Base-by-base conservation (phyloP, 2,888 invertebrate genomes). In the Pimpla rufipes region DNA sequence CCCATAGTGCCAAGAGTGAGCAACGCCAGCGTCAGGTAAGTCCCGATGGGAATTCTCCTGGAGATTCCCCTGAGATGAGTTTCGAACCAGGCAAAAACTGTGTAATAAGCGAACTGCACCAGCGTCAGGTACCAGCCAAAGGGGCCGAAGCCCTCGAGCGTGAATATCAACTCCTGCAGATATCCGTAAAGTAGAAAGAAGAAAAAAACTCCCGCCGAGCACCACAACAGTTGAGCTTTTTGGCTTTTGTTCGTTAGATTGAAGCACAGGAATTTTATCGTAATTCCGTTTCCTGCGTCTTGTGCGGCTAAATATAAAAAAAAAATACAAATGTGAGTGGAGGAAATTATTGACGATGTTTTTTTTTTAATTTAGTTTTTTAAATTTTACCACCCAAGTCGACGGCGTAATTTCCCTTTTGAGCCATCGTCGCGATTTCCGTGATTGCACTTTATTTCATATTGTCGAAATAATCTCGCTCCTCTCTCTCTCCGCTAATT, bases 1-100 rank as follows among this genome's bases (percentile, higher is more conserved):
- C 98, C 98, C 98, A 99, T 99, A 1, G 99, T 99, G 2, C 98
- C 98, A 16, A 99, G 95, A 0, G 99, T 98, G 66, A 99, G 94
- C 0, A 97, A 95, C 57, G 98, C 98, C 84, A 99, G 93, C 57
- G 98, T 91, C 66, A 96, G 94, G 93, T 99, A 99, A 0, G 96
- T 97, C 88, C 94, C 94, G 88, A 98, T 89, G 5, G 99, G 98
- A 86, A 99, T 98, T 93, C 97, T 94, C 88, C 95, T 93, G 37
- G 94, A 95, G 81, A 96, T 95, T 90, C 95, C 94, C 91, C 95
- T 94, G 89, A 96, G 92, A 91, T 94, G 91, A 81, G 95, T 95
- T 94, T 99, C 99, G 62, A 96, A 91, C 85, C 96, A 94, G 78
- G 98, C 98, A 92, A 99, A 97, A 35, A 96, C 85, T 81, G 96